Conservation (phyloP, 2,113 vertebrate genomes). For the Campylorhamphus procurvoides region DNA sequence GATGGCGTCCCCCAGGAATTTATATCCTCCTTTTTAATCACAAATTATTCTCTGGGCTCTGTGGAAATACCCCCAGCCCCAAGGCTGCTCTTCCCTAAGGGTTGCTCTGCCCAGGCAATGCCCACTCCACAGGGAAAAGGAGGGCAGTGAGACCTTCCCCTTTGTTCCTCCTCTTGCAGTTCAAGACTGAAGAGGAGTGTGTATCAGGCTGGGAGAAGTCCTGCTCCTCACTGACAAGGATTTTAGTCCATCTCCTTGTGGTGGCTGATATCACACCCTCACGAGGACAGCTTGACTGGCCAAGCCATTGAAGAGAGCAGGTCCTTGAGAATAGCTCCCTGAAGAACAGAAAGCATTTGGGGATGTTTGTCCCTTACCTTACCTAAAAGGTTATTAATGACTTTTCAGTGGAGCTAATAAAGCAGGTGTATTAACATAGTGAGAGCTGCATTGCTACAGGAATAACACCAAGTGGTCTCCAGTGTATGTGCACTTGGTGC, state of each 20-base stretch:
- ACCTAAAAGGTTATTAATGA: background rate
- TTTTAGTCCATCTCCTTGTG: background rate
- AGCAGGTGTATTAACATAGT: background rate
- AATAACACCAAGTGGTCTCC: background rate
- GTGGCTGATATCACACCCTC: background rate
- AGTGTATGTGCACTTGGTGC: fast-evolving
- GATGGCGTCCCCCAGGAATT: background rate
- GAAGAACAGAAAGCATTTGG: background rate
- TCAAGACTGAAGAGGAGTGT: background rate
- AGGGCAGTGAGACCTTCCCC: background rate
- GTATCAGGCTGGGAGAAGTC: background rate
- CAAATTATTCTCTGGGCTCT: background rate
- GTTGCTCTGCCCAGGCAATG: background rate
- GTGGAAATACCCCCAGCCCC: background rate
- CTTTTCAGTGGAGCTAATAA: background rate
- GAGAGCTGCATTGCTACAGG: background rate
- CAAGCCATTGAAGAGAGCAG: background rate
- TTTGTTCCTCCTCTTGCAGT: background rate
- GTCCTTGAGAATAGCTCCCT: background rate
- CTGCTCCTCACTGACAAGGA: background rate
- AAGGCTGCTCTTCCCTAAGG: background rate
- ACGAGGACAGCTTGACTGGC: background rate
- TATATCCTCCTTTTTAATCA: background rate
- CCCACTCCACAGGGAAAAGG: fast-evolving
- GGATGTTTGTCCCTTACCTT: background rate